Conservation (phyloP, 2,888 invertebrate genomes). For the Xiphydria camelus region DNA sequence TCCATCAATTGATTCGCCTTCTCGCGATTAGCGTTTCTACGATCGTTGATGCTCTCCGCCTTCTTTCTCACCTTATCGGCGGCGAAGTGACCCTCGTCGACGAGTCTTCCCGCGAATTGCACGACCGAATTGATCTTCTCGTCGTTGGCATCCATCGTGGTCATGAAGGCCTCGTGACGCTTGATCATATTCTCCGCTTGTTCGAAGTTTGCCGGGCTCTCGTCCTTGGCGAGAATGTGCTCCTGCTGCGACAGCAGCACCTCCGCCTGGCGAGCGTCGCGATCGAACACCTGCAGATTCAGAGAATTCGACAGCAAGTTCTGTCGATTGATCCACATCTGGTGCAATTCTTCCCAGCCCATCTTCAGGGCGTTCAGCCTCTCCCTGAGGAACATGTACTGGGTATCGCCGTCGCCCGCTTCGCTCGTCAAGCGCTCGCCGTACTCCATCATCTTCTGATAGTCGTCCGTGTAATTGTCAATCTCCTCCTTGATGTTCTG, state of each 20-base stretch:
- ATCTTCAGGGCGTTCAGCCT: slow-evolving; percentile 96
- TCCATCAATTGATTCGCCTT: slow-evolving; percentile 91
- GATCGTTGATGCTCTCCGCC: slow-evolving; percentile 90
- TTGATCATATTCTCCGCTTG: slow-evolving; percentile 97
- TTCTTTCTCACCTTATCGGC: slow-evolving; percentile 96
- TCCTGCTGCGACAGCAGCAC: slow-evolving; percentile 98
- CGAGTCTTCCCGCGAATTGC: slow-evolving; percentile 87
- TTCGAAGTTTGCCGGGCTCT: slow-evolving; percentile 90
- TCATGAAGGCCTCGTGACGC: slow-evolving; percentile 97
- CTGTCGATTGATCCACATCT: slow-evolving; percentile 99
- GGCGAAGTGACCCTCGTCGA: slow-evolving; percentile 93
- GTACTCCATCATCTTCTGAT: slow-evolving; percentile 99
- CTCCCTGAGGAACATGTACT: slow-evolving; percentile 99
- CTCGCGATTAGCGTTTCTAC: slow-evolving; percentile 87
- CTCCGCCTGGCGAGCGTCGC: slow-evolving; percentile 97
- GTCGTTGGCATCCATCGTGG: slow-evolving; percentile 99
- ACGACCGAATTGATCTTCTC: slow-evolving; percentile 98
- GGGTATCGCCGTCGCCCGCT: slow-evolving; percentile 85
- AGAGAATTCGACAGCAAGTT: slow-evolving; percentile 91
- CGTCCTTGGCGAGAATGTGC: slow-evolving; percentile 95
- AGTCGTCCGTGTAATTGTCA: slow-evolving; percentile 98
- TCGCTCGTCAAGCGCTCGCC: slow-evolving; percentile 91
- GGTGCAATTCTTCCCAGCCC: slow-evolving; percentile 98
- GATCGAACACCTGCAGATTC: slow-evolving; percentile 91
- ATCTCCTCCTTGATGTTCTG: slow-evolving; percentile 99